Conservation (phyloP, 1,140 invertebrate genomes). For the Drosophila burlai region DNA sequence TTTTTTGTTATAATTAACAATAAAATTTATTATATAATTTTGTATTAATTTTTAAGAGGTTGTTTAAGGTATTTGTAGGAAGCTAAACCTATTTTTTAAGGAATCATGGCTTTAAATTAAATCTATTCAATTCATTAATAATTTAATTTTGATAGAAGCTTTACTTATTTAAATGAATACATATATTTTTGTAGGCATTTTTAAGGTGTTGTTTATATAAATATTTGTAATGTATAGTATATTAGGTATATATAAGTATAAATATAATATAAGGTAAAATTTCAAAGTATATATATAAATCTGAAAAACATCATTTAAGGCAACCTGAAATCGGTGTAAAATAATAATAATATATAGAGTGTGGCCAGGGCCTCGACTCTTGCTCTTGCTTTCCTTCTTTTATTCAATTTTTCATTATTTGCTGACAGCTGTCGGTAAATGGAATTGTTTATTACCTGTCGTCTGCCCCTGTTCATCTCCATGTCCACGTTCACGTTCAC, state of each 20-base stretch:
- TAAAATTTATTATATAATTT: neutral
- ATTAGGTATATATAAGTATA: no score
- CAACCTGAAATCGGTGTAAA: neutral
- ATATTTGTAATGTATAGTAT: no score
- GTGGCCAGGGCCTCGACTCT: neutral
- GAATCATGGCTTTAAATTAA: neutral
- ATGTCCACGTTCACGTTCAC: constrained; percentile 7
- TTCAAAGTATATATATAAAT: no score
- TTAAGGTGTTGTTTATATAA: no score
- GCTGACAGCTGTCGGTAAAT: constrained; percentile 82
- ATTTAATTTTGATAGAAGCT: no score
- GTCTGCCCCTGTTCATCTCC: constrained; percentile 33
- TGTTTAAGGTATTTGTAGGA: neutral
- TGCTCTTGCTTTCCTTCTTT: constrained; percentile 2
- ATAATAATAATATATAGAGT: neutral
- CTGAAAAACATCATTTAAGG: neutral
- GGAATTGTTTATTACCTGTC: constrained; percentile 82
- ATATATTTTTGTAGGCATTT: no score
- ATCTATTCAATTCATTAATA: no score
- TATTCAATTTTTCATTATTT: constrained; percentile 81
- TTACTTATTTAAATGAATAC: no score
- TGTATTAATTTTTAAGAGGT: neutral
- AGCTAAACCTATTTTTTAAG: neutral
- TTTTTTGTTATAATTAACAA: no score
- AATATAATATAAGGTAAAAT: no score